Evolutionary conservation across 2,888 invertebrate genomes (phyloP).

Genomic region (Drosophila imparisetae): DNA sequence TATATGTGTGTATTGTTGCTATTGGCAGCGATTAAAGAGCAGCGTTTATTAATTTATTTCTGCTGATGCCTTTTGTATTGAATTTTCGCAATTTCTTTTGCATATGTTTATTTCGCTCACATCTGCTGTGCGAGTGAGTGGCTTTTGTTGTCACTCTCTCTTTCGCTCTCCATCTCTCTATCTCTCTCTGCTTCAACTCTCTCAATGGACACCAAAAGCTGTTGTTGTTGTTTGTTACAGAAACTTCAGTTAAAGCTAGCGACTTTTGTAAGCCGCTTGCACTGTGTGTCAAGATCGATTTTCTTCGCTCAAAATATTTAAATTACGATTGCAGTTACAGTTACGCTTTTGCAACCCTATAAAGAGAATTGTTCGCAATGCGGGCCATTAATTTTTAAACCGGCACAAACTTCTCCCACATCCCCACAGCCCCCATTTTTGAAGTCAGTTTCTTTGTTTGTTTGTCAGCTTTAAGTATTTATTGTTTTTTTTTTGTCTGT

Average conservation of each 20-base stretch:
- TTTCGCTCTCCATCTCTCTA: constrained; percentile 10
- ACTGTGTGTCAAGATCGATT: constrained; percentile 57
- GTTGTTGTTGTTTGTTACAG: constrained; percentile 34
- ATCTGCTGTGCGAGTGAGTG: constrained; percentile 31
- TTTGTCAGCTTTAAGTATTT: constrained; percentile 29
- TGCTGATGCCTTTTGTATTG: constrained; percentile 36
- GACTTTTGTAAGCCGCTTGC: constrained; percentile 32
- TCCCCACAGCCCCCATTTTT: constrained; percentile 14
- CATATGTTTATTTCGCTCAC: constrained; percentile 53
- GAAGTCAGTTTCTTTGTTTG: constrained; percentile 43
- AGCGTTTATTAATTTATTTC: constrained; percentile 26
- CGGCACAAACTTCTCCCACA: constrained; percentile 15
- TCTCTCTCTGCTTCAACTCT: constrained; percentile 13
- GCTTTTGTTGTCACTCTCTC: constrained; percentile 33
- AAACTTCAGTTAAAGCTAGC: constrained; percentile 27
- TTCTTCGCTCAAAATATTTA: neutral
- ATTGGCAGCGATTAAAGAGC: constrained; percentile 28
- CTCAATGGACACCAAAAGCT: constrained; percentile 23
- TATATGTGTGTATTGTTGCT: constrained; percentile 42
- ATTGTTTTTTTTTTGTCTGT: constrained; percentile 6
- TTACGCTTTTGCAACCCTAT: constrained; percentile 5
- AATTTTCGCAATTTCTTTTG: constrained; percentile 63
- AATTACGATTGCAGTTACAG: neutral
- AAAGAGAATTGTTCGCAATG: constrained; percentile 13
- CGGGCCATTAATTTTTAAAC: constrained; percentile 18